These are phyloP conservation scores for Venustaconcha ellipsiformis DNA, from an alignment of 1,140 invertebrate genomes.

Conservation along the genomic window DNA sequence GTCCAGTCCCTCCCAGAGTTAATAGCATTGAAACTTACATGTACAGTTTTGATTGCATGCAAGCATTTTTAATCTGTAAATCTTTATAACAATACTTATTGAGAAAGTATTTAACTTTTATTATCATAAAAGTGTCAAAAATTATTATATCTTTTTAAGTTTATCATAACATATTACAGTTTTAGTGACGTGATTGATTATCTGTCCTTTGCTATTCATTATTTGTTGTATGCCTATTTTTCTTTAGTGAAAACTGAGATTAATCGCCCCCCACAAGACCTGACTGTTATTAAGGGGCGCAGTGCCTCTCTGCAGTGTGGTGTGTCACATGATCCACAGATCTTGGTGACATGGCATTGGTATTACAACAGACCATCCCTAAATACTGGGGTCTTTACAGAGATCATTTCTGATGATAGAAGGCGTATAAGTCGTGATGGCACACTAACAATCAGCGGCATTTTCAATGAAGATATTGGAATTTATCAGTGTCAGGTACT, in stretches of 20 bases:
- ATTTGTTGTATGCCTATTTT: constrained; percentile 7
- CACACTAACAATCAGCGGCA: constrained; percentile 69
- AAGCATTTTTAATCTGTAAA: too few relatives aligned
- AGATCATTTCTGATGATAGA: constrained; percentile 23
- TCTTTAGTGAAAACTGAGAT: constrained; percentile 89
- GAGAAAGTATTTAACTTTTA: too few relatives aligned
- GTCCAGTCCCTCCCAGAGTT: too few relatives aligned
- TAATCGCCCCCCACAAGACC: constrained; percentile 90
- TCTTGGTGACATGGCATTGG: constrained; percentile 93
- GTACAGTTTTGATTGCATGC: too few relatives aligned
- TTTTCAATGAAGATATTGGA: constrained; percentile 71
- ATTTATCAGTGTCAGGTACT: constrained; percentile 76
- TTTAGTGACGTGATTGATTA: neutral
- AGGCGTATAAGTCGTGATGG: constrained; percentile 64
- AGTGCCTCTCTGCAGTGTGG: constrained; percentile 89
- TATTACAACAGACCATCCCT: constrained; percentile 67
- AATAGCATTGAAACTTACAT: too few relatives aligned
- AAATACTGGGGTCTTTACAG: neutral
- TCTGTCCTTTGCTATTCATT: neutral
- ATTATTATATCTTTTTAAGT: neutral
- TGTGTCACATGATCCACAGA: constrained; percentile 90
- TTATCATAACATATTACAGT: neutral
- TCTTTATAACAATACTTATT: too few relatives aligned
- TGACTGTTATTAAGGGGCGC: constrained; percentile 87
- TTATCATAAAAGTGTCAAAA: too few relatives aligned